phyloP scores from a whole-genome alignment of 1,140 invertebrate genomes.

The Ganaspis sp. region DNA sequence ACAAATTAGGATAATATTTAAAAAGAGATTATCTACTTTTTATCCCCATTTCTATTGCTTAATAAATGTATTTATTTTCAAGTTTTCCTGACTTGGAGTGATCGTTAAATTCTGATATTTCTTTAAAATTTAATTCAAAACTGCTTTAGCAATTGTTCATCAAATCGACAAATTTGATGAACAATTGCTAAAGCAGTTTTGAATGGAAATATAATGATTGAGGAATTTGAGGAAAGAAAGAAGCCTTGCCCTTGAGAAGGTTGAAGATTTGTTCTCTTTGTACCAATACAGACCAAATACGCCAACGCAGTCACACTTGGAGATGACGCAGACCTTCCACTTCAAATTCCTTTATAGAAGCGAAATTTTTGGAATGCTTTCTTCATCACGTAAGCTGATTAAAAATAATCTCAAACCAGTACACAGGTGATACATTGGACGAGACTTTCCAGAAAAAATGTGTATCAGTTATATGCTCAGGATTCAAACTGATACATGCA shows the following conservation, averaged over 20 bases:
- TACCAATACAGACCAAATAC: background rate
- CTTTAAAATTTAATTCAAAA: too few species aligned
- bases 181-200: background rate
- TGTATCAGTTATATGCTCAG: background rate
- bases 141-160: too few species aligned
- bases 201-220: background rate
- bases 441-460: background rate
- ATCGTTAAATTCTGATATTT: too few species aligned
- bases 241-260: constrained; percentile 27
- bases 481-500: too few species aligned
- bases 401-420: constrained; percentile 15
- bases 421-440: background rate
- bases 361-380: background rate
- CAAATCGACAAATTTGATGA: background rate
- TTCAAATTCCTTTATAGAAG: constrained; percentile 6
- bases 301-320: constrained; percentile 20
- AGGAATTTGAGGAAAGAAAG: background rate
- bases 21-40: too few species aligned
- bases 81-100: too few species aligned
- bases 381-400: background rate
- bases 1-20: too few species aligned
- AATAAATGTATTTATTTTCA: too few species aligned
- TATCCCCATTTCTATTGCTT: too few species aligned
- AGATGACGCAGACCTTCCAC: constrained; percentile 19
- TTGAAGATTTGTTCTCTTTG: background rate